Percentiles rank a stretch among this genome's conserved stretches.
Evolutionary conservation across 2,888 invertebrate genomes (phyloP).

Genomic region (Mythimna loreyi): DNA sequence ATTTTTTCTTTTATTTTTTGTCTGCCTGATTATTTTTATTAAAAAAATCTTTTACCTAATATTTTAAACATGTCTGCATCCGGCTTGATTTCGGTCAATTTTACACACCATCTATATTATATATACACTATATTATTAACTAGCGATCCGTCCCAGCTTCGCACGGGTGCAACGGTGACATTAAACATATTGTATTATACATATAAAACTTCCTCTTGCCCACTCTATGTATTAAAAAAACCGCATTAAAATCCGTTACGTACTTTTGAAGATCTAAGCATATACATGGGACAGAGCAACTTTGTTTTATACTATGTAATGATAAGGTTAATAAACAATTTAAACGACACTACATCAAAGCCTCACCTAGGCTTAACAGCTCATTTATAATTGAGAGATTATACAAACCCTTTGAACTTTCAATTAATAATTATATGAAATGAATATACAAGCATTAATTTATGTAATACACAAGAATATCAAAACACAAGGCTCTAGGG

Average conservation of each 20-base stretch:
- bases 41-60: neutral
- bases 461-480: neutral
- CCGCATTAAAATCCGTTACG: no score
- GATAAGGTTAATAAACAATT: no score
- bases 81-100: neutral
- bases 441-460: neutral
- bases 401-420: conserved; percentile 15
- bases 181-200: no score
- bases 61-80: neutral
- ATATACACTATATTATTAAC: no score
- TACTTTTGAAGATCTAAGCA: no score
- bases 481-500: neutral
- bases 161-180: no score
- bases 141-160: no score
- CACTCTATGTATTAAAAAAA: no score
- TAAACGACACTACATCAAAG: neutral
- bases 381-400: conserved; percentile 6
- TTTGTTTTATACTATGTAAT: no score
- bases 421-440: neutral
- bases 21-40: neutral
- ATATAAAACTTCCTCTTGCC: no score
- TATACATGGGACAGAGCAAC: no score
- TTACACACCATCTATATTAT: neutral
- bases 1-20: neutral
- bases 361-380: neutral